Conservation (phyloP, 2,797 vertebrate species). For the Pangasius mekongensis region DNA sequence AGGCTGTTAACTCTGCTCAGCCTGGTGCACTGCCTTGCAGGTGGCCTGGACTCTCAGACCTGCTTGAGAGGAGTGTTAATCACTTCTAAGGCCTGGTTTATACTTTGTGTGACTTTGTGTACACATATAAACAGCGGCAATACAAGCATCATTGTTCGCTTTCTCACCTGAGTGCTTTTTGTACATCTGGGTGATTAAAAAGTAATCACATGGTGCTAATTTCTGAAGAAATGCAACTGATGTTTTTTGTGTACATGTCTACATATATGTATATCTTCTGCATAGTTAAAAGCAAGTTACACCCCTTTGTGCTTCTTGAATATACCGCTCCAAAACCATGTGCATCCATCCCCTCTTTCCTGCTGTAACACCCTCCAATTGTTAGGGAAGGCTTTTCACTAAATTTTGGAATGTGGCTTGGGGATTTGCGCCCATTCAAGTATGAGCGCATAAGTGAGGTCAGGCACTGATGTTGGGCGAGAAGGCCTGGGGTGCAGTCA, state of each 20-base stretch:
- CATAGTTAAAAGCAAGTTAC: not conserved
- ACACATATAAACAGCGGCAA: not conserved
- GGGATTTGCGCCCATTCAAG: not conserved
- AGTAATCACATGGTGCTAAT: not conserved
- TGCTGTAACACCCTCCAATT: not conserved
- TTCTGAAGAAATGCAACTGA: not conserved
- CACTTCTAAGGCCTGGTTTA: slow-evolving; percentile 21
- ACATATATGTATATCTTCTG: not conserved
- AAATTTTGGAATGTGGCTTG: not conserved
- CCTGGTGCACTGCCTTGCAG: slow-evolving; percentile 28
- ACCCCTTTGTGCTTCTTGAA: not conserved
- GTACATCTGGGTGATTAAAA: not conserved
- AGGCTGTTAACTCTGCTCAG: slow-evolving; percentile 11
- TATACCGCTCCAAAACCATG: not conserved
- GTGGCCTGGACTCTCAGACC: slow-evolving; percentile 35
- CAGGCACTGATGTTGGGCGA: not conserved
- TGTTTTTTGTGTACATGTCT: not conserved
- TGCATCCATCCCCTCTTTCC: not conserved
- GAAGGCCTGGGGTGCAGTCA: not conserved
- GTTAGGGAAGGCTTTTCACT: not conserved
- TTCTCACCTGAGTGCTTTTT: not conserved
- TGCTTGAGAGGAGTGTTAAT: slow-evolving; percentile 42
- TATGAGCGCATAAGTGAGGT: not conserved
- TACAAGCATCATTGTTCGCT: not conserved
- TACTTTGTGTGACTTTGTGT: not conserved